phyloP scores from a whole-genome alignment of 2,113 vertebrate species.

The Neoarius graeffei region DNA sequence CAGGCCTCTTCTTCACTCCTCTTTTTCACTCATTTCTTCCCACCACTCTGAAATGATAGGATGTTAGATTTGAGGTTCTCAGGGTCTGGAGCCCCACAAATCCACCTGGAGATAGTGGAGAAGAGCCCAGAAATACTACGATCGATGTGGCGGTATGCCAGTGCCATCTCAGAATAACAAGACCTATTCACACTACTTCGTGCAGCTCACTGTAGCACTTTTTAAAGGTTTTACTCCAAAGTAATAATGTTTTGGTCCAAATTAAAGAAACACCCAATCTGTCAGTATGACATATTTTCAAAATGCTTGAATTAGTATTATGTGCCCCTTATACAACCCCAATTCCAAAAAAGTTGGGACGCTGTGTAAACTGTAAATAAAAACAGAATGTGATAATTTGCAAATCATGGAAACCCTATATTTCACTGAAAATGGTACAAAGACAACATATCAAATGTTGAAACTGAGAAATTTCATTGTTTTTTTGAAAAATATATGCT shows the following conservation, averaged over 20 bases:
- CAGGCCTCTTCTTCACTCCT: conserved; percentile 27
- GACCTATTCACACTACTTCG: conserved; percentile 45
- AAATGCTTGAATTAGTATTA: neutral
- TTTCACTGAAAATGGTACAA: too few relatives aligned
- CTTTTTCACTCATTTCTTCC: neutral
- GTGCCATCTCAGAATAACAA: conserved; percentile 52
- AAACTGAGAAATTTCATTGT: too few relatives aligned
- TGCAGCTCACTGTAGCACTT: conserved; percentile 38
- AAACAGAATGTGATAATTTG: too few relatives aligned
- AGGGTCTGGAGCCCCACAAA: conserved; percentile 55
- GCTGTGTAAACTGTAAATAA: too few relatives aligned
- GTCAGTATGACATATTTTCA: neutral
- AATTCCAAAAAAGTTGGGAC: too few relatives aligned
- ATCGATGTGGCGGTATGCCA: conserved; percentile 56
- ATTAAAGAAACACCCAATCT: neutral
- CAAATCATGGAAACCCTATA: too few relatives aligned
- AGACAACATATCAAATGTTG: too few relatives aligned
- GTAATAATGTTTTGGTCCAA: neutral
- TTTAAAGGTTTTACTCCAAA: conserved; percentile 24
- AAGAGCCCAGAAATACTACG: conserved; percentile 61
- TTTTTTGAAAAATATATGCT: too few relatives aligned
- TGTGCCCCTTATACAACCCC: neutral
- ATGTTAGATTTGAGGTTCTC: conserved; percentile 68
- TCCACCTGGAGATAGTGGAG: conserved; percentile 60
- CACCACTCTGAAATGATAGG: conserved; percentile 53